Conservation (phyloP, 2,797 vertebrate genomes). For the Pantherophis vulpinus region DNA sequence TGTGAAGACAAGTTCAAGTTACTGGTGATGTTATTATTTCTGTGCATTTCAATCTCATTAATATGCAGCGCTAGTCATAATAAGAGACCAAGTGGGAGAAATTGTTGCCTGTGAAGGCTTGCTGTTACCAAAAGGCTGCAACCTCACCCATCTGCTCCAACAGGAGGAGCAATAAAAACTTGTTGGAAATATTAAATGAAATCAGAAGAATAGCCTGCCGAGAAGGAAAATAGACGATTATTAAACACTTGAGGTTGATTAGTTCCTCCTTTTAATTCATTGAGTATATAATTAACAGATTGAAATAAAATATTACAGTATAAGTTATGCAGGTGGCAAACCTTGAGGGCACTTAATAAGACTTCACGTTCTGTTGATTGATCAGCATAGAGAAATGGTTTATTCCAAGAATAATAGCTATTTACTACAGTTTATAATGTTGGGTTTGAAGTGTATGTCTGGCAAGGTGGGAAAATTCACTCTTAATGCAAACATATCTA, state of each 20-base stretch:
- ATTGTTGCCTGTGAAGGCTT: background rate
- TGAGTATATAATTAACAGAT: slow-evolving; percentile 23
- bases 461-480: background rate
- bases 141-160: slow-evolving; percentile 53
- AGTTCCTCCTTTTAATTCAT: slow-evolving; percentile 24
- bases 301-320: slow-evolving; percentile 25
- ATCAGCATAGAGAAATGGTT: background rate
- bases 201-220: slow-evolving; percentile 2
- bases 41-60: slow-evolving; percentile 36
- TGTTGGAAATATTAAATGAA: slow-evolving; percentile 38
- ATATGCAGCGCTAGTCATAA: slow-evolving; percentile 25
- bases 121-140: slow-evolving; percentile 27
- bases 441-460: background rate
- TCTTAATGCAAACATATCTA: background rate
- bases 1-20: slow-evolving; percentile 6
- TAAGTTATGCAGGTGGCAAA: background rate
- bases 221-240: slow-evolving; percentile 1
- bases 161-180: slow-evolving; percentile 57
- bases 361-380: background rate
- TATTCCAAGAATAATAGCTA: background rate
- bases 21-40: background rate
- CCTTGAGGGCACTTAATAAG: background rate
- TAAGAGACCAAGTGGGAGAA: slow-evolving; percentile 28
- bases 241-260: slow-evolving; percentile 3
- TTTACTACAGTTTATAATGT: background rate